A percentile compares a stretch with the other conserved stretches of the same genome.
Conservation (phyloP, 2,797 vertebrate species). For the Myotis findleyi region DNA sequence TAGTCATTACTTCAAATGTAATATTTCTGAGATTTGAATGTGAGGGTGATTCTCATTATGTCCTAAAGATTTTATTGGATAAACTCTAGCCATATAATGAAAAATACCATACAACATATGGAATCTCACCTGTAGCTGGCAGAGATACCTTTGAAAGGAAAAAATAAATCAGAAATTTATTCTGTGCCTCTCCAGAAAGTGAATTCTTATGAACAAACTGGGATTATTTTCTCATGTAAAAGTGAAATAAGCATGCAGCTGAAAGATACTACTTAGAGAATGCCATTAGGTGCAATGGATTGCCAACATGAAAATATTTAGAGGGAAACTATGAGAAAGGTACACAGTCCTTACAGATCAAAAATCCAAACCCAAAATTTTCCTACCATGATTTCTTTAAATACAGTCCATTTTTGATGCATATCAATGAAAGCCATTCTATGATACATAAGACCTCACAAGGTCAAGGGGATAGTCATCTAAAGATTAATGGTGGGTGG, state of each 20-base stretch:
- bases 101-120: constrained; percentile 59
- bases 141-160: background rate
- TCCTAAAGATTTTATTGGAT: background rate
- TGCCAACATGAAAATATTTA: background rate
- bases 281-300: background rate
- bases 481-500: background rate
- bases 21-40: constrained; percentile 28
- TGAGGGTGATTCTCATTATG: background rate
- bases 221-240: constrained; percentile 50
- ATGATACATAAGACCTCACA: background rate
- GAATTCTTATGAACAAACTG: constrained; percentile 8
- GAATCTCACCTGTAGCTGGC: constrained; percentile 55
- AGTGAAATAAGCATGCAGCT: background rate
- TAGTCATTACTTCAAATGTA: background rate
- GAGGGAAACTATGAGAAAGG: background rate
- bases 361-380: background rate
- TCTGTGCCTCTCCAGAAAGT: constrained; percentile 29
- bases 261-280: background rate
- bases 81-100: background rate
- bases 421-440: constrained; percentile 2
- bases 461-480: background rate
- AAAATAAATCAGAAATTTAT: background rate
- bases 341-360: background rate
- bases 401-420: background rate
- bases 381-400: background rate